These are phyloP conservation scores for Mixornis gularis DNA, from an alignment of 2,113 vertebrate genomes.

Conservation along the genomic window DNA sequence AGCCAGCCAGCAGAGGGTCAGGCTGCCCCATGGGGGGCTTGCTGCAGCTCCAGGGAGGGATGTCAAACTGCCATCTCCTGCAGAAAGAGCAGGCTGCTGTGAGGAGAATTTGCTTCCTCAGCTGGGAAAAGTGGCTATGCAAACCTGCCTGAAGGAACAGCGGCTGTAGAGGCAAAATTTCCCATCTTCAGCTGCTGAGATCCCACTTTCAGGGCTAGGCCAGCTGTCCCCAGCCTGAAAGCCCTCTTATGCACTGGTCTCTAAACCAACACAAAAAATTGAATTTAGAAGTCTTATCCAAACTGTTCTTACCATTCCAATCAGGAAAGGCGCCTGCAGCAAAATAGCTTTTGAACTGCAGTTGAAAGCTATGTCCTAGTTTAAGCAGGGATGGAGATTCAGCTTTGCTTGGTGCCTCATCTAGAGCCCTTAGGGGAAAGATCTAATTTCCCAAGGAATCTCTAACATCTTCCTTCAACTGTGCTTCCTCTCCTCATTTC, in stretches of 20 bases:
- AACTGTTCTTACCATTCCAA: conserved; percentile 2
- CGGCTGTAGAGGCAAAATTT: not conserved
- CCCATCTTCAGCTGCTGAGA: not conserved
- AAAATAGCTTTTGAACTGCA: not conserved
- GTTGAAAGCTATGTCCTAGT: conserved; percentile 41
- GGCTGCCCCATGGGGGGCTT: accelerated
- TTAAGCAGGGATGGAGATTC: conserved; percentile 12
- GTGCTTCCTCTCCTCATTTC: not conserved
- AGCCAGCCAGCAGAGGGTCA: not conserved
- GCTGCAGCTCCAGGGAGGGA: not conserved
- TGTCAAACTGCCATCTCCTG: not conserved
- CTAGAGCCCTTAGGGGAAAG: conserved; percentile 22
- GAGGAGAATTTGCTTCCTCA: not conserved
- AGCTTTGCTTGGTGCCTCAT: conserved; percentile 16
- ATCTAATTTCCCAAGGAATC: conserved; percentile 56
- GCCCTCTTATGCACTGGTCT: not conserved
- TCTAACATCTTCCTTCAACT: conserved; percentile 27
- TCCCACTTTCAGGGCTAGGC: not conserved
- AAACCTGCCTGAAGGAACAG: not conserved
- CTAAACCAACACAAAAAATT: not conserved
- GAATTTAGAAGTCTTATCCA: conserved; percentile 1
- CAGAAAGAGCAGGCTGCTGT: not conserved
- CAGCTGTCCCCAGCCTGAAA: not conserved
- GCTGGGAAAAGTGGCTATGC: not conserved
- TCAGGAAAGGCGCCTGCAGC: not conserved